phyloP scores from a whole-genome alignment of 2,888 invertebrate genomes.

The Coelopa pilipes region DNA sequence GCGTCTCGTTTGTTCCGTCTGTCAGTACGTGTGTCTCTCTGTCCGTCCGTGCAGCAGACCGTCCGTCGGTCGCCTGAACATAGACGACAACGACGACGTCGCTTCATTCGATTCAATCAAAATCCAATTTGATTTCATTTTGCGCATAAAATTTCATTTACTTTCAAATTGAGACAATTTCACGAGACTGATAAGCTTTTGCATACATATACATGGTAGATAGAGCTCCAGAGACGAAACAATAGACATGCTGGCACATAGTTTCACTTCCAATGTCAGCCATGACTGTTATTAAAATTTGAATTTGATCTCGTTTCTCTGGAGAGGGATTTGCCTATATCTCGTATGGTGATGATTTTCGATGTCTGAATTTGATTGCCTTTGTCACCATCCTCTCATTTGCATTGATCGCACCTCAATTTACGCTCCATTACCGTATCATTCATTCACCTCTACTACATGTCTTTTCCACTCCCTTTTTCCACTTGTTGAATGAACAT shows the following conservation, averaged over 20 bases:
- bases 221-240: background rate
- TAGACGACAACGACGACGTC: constrained; percentile 3
- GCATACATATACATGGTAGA: background rate
- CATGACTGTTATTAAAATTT: background rate
- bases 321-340: too few relatives aligned
- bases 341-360: too few relatives aligned
- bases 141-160: constrained; percentile 8
- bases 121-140: constrained; percentile 14
- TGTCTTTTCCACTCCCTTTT: too few relatives aligned
- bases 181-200: background rate
- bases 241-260: background rate
- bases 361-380: too few relatives aligned
- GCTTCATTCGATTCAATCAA: constrained; percentile 1
- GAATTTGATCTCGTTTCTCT: too few relatives aligned
- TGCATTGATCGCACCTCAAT: too few relatives aligned
- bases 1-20: background rate
- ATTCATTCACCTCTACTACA: too few relatives aligned
- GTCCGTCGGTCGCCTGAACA: too few relatives aligned
- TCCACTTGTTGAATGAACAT: too few relatives aligned
- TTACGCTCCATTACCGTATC: too few relatives aligned
- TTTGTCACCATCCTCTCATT: too few relatives aligned
- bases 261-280: constrained; percentile 5
- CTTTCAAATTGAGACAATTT: background rate
- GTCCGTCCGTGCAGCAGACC: too few relatives aligned
- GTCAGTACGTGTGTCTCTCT: background rate